Evolutionary conservation across 2,888 invertebrate species (phyloP).

Genomic region (Leptopilina drosophilae): DNA sequence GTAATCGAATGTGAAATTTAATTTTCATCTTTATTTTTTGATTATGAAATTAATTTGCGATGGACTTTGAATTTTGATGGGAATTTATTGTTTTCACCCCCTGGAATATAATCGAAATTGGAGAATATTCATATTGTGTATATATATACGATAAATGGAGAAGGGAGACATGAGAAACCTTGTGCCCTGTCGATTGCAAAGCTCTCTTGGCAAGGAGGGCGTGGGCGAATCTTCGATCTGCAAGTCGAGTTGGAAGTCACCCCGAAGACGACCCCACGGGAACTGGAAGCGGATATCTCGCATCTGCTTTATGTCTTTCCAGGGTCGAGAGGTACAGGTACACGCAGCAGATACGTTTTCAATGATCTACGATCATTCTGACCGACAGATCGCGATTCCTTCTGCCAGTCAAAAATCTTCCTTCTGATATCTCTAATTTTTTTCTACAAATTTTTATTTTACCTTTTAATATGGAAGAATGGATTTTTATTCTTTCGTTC

Average conservation of each 20-base stretch:
- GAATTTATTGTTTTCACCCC: no score
- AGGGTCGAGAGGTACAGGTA: slow-evolving; percentile 62
- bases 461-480: no score
- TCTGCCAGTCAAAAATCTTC: slow-evolving; percentile 10
- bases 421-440: background rate
- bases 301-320: slow-evolving; percentile 73
- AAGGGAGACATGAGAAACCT: no score
- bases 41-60: no score
- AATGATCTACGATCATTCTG: slow-evolving; percentile 66
- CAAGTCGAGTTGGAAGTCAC: slow-evolving; percentile 63
- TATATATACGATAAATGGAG: no score
- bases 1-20: no score
- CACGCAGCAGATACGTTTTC: slow-evolving; percentile 66
- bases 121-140: no score
- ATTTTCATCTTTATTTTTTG: no score
- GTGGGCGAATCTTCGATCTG: slow-evolving; percentile 74
- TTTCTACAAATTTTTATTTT: background rate
- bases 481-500: no score
- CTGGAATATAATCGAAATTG: no score
- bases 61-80: no score
- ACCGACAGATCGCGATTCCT: slow-evolving; percentile 42
- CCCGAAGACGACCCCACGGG: slow-evolving; percentile 67
- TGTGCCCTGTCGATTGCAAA: slow-evolving; percentile 1
- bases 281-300: slow-evolving; percentile 72
- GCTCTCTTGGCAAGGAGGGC: slow-evolving; percentile 57